A percentile compares a stretch with the other conserved stretches of the same genome.
Evolutionary conservation across 1,140 invertebrate species (phyloP).

Genomic region (Bursaphelenchus mucronatus): DNA sequence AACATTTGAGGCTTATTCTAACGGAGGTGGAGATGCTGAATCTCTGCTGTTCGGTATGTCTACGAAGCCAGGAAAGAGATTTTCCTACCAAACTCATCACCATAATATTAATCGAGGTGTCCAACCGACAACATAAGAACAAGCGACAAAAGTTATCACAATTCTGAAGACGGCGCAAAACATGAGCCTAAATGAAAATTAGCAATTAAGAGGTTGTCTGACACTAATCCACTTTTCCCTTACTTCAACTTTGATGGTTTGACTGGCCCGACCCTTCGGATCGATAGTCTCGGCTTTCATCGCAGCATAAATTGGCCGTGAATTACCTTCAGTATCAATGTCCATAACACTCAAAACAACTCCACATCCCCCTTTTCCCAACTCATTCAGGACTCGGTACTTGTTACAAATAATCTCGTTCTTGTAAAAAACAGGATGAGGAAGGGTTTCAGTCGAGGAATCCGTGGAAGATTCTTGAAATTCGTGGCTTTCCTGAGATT

Average conservation of each 20-base stretch:
- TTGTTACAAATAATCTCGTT: constrained; percentile 9
- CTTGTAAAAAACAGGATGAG: constrained; percentile 3
- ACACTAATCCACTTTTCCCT: background rate
- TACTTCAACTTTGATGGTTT: constrained; percentile 30
- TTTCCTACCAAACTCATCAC: constrained; percentile 31
- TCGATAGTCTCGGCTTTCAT: constrained; percentile 21
- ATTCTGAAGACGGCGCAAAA: constrained; percentile 13
- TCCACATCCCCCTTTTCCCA: constrained; percentile 16
- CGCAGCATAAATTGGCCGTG: constrained; percentile 8
- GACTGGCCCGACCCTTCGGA: constrained; percentile 18
- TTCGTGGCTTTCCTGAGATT: too few species aligned
- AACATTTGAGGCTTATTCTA: constrained; percentile 21
- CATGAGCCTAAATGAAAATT: constrained; percentile 21
- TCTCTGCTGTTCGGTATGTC: constrained; percentile 19
- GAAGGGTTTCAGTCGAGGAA: constrained; percentile 13
- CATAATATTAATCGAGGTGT: constrained; percentile 22
- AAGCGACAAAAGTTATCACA: constrained; percentile 27
- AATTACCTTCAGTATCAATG: background rate
- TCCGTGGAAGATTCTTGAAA: too few species aligned
- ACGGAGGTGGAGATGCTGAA: constrained; percentile 37
- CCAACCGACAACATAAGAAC: constrained; percentile 21
- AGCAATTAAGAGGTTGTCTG: background rate
- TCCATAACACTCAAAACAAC: constrained; percentile 7
- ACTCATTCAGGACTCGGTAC: constrained; percentile 1
- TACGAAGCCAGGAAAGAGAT: constrained; percentile 33